Base-by-base conservation (phyloP, 2,888 invertebrate genomes). In the Ramazzottius varieornatus region DNA sequence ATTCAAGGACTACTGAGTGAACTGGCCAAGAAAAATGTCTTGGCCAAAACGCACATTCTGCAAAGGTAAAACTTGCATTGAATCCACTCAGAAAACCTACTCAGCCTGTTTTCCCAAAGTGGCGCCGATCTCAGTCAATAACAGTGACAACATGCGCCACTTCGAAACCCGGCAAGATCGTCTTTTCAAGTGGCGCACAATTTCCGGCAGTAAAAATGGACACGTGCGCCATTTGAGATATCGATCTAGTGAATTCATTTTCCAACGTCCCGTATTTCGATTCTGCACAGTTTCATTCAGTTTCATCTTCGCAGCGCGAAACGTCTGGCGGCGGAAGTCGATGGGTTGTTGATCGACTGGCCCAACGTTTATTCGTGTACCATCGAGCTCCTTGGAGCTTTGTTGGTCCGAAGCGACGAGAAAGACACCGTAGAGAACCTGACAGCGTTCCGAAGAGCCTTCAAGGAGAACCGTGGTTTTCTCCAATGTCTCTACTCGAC, bases 1-100 rank as follows among this genome's bases (percentile, higher is more conserved):
- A 54, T 54, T 24, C 4, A 24, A 16, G 4, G 8, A 4, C 54
- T 54, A 4, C 20, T 54, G 4, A 54, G 24, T 4, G 54, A 54
- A 24, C 54, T 54, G 20, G 20, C 20, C 54, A 54, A 54, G 54
- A 54, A 54, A 24, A 54, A 54, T 29, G 54, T 54, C 54, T 24
- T 54, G 54, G 54, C 54, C 29, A 13, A 29, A 8, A 13, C 54
- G 29, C 54, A 54, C 54, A 16, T 54, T 54, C 4, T 54, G 16
- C 54, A 54, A 29, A 54, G 54, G 54, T 54, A 54, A 54, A 54
- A 54, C 54, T 54, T 54, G 54, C 24, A 54, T 54, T 54, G 4
- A 24, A 40, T 40, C 40, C n/a, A n/a, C n/a, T n/a, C n/a, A n/a
- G n/a, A n/a, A n/a, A n/a, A n/a, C n/a, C n/a, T n/a, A n/a, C n/a